A percentile compares a stretch with the other conserved stretches of the same genome.
These are phyloP conservation scores for Tachysurus fulvidraco DNA, from an alignment of 2,113 vertebrate species.

Conservation along the genomic window DNA sequence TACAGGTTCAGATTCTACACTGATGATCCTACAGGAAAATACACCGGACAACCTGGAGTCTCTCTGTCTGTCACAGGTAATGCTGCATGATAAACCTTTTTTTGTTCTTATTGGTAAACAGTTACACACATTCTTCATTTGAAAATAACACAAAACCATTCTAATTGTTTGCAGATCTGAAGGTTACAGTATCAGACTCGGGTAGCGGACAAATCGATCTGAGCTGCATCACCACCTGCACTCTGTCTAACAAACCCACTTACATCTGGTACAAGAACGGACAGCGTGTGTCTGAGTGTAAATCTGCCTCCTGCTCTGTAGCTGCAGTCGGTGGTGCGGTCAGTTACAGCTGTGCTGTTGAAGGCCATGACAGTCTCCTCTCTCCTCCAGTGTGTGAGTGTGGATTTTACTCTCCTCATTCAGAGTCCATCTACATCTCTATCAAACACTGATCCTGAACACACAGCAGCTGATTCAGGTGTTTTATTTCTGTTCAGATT, in stretches of 20 bases:
- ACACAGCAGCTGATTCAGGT: neutral
- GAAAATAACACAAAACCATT: too few relatives aligned
- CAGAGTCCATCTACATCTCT: neutral
- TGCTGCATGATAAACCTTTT: neutral
- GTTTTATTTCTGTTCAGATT: conserved; percentile 5
- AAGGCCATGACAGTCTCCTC: conserved; percentile 33
- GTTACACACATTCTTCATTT: too few relatives aligned
- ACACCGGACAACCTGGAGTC: neutral
- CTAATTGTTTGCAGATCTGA: too few relatives aligned
- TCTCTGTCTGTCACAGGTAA: conserved; percentile 6
- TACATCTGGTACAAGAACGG: too few relatives aligned
- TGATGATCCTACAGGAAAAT: neutral
- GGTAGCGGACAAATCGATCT: neutral
- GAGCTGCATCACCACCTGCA: neutral
- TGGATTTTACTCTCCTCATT: neutral
- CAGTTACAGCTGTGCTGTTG: too few relatives aligned
- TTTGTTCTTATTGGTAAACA: too few relatives aligned
- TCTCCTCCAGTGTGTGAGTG: conserved; percentile 51
- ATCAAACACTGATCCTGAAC: neutral
- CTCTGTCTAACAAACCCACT: neutral
- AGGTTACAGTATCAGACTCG: neutral
- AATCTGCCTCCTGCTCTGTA: too few relatives aligned
- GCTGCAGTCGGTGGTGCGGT: too few relatives aligned
- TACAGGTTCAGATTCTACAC: conserved; percentile 6
- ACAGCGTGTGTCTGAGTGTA: too few relatives aligned